Conservation (phyloP, 2,113 vertebrate genomes). For the Stegastes partitus region DNA sequence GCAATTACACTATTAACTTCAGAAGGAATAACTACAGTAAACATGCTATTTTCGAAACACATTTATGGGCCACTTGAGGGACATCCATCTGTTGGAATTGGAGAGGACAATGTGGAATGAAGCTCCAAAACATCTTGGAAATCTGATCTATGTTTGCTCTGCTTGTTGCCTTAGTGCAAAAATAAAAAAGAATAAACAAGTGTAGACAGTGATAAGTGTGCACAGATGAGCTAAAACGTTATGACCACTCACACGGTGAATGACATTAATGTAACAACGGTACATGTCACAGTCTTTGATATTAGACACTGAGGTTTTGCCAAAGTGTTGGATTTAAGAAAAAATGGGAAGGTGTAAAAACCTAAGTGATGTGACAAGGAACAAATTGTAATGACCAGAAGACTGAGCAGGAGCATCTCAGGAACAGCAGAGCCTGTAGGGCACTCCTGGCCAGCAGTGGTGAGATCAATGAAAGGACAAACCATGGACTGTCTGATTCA, state of each 20-base stretch:
- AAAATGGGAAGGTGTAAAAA: neutral
- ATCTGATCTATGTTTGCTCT: constrained; percentile 53
- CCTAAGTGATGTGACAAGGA: neutral
- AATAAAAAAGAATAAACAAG: constrained; percentile 54
- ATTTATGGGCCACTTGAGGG: constrained; percentile 67
- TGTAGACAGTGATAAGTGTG: constrained; percentile 1
- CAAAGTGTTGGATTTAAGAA: neutral
- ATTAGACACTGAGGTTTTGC: neutral
- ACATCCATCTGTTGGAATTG: constrained; percentile 58
- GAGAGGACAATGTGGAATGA: constrained; percentile 56
- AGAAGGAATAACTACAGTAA: constrained; percentile 54
- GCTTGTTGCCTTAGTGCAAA: constrained; percentile 46
- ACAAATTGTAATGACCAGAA: neutral
- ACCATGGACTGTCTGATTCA: too few relatives aligned
- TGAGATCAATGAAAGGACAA: too few relatives aligned
- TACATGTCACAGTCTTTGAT: neutral
- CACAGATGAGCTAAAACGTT: neutral
- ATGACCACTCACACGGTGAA: neutral
- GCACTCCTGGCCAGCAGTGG: neutral
- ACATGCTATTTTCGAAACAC: constrained; percentile 72
- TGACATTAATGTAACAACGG: neutral
- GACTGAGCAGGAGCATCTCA: neutral
- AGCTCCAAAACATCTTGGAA: constrained; percentile 67
- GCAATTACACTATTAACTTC: constrained; percentile 41
- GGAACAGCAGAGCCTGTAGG: neutral